phyloP scores from a whole-genome alignment of 2,888 invertebrate species.

The Microctonus aethiopoides region DNA sequence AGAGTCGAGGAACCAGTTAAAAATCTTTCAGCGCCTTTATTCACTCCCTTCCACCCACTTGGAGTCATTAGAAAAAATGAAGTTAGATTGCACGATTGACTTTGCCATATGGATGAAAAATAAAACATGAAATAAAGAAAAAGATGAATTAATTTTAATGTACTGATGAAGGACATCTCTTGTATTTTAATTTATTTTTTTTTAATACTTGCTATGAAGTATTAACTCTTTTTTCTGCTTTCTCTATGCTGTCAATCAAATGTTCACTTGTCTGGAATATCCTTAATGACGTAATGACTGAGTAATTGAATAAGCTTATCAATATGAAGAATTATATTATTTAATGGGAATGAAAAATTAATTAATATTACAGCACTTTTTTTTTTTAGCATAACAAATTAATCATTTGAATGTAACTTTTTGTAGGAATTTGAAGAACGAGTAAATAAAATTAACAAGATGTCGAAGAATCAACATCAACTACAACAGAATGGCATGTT shows the following conservation, averaged over 20 bases:
- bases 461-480: slow-evolving; percentile 76
- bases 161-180: background rate
- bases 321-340: background rate
- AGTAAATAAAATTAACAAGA: slow-evolving; percentile 52
- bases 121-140: too few relatives aligned
- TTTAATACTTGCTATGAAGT: background rate
- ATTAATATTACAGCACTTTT: too few relatives aligned
- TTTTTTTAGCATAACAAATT: too few relatives aligned
- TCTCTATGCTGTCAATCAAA: background rate
- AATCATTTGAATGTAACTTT: background rate
- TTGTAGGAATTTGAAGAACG: background rate
- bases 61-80: slow-evolving; percentile 39
- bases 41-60: slow-evolving; percentile 18
- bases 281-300: background rate
- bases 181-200: background rate
- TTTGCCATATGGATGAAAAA: background rate
- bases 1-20: slow-evolving; percentile 58
- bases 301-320: background rate
- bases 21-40: slow-evolving; percentile 31
- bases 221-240: background rate
- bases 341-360: too few relatives aligned
- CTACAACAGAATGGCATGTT: slow-evolving; percentile 72
- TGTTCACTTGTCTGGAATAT: background rate
- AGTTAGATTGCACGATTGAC: slow-evolving; percentile 30
- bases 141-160: background rate